Conservation (phyloP, 1,140 invertebrate species). For the Geopemphigus sp. region DNA sequence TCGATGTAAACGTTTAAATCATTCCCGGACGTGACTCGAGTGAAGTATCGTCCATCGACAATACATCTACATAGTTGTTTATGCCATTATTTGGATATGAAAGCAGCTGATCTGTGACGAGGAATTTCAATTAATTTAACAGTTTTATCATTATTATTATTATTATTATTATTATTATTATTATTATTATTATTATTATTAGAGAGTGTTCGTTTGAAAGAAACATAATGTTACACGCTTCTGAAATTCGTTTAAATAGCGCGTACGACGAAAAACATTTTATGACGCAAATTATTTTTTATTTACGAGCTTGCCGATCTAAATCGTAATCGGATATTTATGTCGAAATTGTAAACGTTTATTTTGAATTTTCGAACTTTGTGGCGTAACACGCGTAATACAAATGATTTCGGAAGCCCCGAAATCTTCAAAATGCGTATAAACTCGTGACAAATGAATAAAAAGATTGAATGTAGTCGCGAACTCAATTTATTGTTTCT, state of each 20-base stretch:
- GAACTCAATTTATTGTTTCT: no score
- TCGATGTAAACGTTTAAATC: not conserved
- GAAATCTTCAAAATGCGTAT: no score
- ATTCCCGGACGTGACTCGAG: not conserved
- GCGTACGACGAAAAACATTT: not conserved
- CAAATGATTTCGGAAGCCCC: no score
- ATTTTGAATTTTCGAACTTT: no score
- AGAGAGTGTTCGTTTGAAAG: not conserved
- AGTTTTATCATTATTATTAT: not conserved
- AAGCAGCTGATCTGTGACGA: not conserved
- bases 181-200: no score
- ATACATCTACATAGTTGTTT: not conserved
- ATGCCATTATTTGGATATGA: not conserved
- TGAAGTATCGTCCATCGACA: not conserved
- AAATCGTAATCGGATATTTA: no score
- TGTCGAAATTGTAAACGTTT: no score
- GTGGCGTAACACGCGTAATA: no score
- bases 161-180: no score
- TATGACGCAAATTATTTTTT: not conserved
- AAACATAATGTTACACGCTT: not conserved
- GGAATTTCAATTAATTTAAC: not conserved
- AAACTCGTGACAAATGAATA: no score
- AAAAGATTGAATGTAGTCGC: no score
- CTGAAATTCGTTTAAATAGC: not conserved
- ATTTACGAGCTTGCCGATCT: not conserved